A percentile compares a stretch with the other conserved stretches of the same genome.
Conservation (phyloP, 2,797 vertebrate species). For the Aselliscus stoliczkanus region DNA sequence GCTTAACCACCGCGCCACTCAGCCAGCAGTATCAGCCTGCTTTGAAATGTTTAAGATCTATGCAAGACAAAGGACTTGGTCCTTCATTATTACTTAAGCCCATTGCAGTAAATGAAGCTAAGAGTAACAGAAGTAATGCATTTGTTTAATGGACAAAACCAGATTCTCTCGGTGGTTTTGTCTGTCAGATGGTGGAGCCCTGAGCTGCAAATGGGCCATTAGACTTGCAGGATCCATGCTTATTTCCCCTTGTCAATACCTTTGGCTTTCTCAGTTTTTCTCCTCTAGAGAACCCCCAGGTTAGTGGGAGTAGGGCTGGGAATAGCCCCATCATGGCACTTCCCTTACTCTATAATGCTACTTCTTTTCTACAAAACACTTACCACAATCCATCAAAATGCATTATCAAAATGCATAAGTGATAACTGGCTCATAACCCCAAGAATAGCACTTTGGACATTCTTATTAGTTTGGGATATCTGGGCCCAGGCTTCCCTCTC, state of each 20-base stretch:
- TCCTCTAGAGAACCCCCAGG: not conserved
- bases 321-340: not conserved
- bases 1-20: too few species aligned
- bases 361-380: not conserved
- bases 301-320: not conserved
- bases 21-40: not conserved
- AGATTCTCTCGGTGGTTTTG: not conserved
- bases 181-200: not conserved
- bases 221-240: not conserved
- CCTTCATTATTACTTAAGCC: not conserved
- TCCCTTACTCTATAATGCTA: not conserved
- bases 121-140: not conserved
- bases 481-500: not conserved
- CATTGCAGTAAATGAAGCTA: not conserved
- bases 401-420: not conserved
- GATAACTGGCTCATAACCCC: not conserved
- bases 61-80: not conserved
- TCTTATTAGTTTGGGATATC: not conserved
- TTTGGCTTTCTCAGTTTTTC: not conserved
- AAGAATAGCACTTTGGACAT: not conserved
- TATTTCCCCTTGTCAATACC: constrained; percentile 1
- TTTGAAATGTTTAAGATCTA: not conserved
- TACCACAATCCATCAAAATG: not conserved
- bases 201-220: not conserved
- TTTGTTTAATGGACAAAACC: not conserved